Evolutionary conservation across 2,888 invertebrate genomes (phyloP).

Genomic region (Argyra leucocephala): DNA sequence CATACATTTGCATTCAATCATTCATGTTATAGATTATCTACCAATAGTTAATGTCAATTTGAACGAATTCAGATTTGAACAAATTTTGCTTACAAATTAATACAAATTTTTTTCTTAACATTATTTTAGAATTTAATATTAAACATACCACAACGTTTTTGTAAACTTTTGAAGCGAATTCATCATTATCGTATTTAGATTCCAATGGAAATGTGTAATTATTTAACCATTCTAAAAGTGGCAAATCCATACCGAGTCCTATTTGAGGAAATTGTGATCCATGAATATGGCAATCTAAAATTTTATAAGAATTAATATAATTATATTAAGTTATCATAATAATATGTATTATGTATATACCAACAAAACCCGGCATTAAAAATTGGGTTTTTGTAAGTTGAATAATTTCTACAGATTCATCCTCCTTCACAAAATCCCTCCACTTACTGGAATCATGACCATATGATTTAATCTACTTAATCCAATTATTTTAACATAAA

Average conservation of each 20-base stretch:
- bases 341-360: not conserved
- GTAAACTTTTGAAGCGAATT: slow-evolving; percentile 63
- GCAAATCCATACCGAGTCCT: slow-evolving; percentile 70
- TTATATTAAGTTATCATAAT: not conserved
- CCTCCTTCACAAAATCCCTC: slow-evolving; percentile 19
- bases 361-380: slow-evolving; percentile 73
- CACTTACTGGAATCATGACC: slow-evolving; percentile 35
- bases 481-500: slow-evolving; percentile 12
- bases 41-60: too few species aligned
- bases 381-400: slow-evolving; percentile 50
- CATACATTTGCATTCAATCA: too few species aligned
- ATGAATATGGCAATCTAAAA: slow-evolving; percentile 73
- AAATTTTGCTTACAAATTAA: too few species aligned
- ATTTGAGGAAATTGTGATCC: slow-evolving; percentile 81
- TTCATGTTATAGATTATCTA: too few species aligned
- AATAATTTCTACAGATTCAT: slow-evolving; percentile 24
- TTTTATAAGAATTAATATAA: not conserved
- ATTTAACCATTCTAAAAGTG: slow-evolving; percentile 74
- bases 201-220: slow-evolving; percentile 81
- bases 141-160: slow-evolving; percentile 62
- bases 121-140: too few species aligned
- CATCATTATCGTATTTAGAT: slow-evolving; percentile 54
- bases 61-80: too few species aligned
- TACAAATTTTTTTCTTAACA: too few species aligned
- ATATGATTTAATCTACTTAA: slow-evolving; percentile 45